Evolutionary conservation across 37 sponge, comb jelly and placozoan genomes (phyloP), one percentile per base, ranked within the genome.

Genomic region (Theonella swinhoei): DNA sequence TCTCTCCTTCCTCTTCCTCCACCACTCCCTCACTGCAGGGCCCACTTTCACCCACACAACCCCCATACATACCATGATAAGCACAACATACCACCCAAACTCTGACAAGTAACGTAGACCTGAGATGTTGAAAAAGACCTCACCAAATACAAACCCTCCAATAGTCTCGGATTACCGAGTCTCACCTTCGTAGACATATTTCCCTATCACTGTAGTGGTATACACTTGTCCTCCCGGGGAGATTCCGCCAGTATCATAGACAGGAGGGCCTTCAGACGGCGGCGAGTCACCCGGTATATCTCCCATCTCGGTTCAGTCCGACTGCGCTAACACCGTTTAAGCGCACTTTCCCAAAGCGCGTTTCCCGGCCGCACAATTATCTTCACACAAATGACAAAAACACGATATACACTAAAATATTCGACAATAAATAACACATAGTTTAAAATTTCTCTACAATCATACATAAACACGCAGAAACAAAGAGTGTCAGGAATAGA

Each of bases 31-130:
- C 19, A 69, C 32, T 25, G 11, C 23, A 0, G 84, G 80, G 26
- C 62, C 83, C 28, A 84, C 43, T 20, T 79, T 79, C 39, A 63
- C 14, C 89, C 84, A 83, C 19, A 43, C 65, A 33, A 82, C 36
- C 22, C 62, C 58, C n/a, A 78, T 19, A 24, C 83, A 41, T 2
- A 89, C 47, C 17, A 79, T 8, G 1, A 20, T 68, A 4, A 83
- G 47, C 0, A 89, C 41, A 1, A 89, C 0, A 65, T 76, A 79
- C 89, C 89, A 89, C 14, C 89, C 89, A 73, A 84, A 83, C 30
- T 61, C 4, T 0, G 80, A 31, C 3, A 89, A 20, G 24, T 76
- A 41, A 14, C 54, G 11, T 14, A 7, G 54, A 7, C 54, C n/a
- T n/a, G n/a, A n/a, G n/a, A n/a, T 47, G 54, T 14, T 17, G 54